Base-by-base conservation (phyloP, 2,113 vertebrate species). In the Siniperca chuatsi region DNA sequence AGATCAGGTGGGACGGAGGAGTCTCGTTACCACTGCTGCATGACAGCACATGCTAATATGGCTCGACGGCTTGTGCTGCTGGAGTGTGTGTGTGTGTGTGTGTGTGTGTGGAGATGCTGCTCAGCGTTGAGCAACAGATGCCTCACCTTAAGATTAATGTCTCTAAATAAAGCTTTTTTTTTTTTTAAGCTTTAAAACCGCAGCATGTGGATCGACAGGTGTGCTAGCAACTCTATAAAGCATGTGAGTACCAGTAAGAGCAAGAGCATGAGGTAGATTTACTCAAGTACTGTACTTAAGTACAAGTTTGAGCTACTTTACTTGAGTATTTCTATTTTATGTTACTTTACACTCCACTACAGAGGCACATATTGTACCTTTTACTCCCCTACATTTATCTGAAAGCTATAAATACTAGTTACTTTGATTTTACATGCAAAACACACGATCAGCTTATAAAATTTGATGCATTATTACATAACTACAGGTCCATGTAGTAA, bases 1-100 rank as follows among this genome's bases (percentile, higher is more conserved):
- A 50, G 62, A 76, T 50, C 66, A 55, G 79, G 82, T 80, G 78
- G 73, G 81, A 50, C n/a, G 3, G 76, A 65, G 75, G 89, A 8
- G 42, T 85, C 85, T n/a, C 23, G 71, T 86, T 70, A 80, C 77
- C 44, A 0, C 68, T 16, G 37, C 55, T 37, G 50, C 71, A 85
- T 23, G 66, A 76, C 72, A 70, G 75, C 60, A 54, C 48, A 83
- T 4, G 68, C 67, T 11, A 35, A 29, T 21, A 50, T 9, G 2
- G 16, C 46, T 60, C 62, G 18, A 37, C 58, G 75, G 33, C 48
- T 25, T 57, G 62, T 54, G 42, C 50, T 9, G 73, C 48, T 35
- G 78, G 21, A 3, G 35, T n/a, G 42, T 40, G 46, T 40, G 64
- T 37, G 35, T 37, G 35, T 37, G 35, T 37, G 35, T 37, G 35